Percentiles rank a stretch among this genome's conserved stretches.
These are phyloP conservation scores for Barbus barbus DNA, from an alignment of 2,113 vertebrate genomes.

Conservation along the genomic window DNA sequence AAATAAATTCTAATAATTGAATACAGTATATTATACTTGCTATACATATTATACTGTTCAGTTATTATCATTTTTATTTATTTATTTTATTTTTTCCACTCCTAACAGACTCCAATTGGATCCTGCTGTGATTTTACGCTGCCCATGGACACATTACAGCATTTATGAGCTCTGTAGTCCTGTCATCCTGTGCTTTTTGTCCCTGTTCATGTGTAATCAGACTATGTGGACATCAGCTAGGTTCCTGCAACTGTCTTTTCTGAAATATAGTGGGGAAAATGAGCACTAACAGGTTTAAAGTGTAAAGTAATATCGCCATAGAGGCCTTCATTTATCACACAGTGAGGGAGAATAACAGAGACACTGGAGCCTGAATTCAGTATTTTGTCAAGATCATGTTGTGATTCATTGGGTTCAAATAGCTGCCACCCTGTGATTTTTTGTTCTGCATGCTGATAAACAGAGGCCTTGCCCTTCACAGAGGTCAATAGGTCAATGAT, in stretches of 20 bases:
- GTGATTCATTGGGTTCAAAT: background rate
- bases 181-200: background rate
- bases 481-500: background rate
- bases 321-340: background rate
- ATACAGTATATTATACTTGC: too few species aligned
- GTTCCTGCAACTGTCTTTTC: slow-evolving; percentile 27
- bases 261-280: background rate
- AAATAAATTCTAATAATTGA: too few species aligned
- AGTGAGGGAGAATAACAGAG: background rate
- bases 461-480: background rate
- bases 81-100: background rate
- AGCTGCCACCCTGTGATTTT: background rate
- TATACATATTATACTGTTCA: background rate
- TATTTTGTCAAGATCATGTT: background rate
- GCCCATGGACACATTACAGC: slow-evolving; percentile 31
- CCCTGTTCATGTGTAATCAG: too few species aligned
- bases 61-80: too few species aligned
- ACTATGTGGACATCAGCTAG: background rate
- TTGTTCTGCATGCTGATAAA: background rate
- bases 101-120: background rate
- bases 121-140: background rate
- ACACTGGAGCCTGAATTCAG: background rate
- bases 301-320: background rate
- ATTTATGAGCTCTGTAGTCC: slow-evolving; percentile 31
- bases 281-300: background rate